Conservation (phyloP, 2,797 vertebrate species). For the Chlorospingus flavigularis region DNA sequence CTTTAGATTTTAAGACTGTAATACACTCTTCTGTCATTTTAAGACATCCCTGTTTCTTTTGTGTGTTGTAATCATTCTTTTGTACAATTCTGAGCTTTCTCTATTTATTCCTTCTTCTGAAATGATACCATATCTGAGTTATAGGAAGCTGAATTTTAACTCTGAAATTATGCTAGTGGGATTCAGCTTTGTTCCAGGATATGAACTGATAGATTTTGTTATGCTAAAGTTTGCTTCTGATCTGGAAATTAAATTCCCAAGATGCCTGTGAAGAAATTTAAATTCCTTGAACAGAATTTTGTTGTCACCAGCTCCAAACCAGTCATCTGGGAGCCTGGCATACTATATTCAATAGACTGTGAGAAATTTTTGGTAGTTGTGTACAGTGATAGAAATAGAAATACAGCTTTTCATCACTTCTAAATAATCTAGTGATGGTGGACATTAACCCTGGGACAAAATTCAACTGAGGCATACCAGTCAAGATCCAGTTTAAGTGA, state of each 20-base stretch:
- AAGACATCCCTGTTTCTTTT: rapidly evolving
- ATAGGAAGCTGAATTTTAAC: neutral
- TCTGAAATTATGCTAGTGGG: neutral
- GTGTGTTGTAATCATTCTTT: rapidly evolving
- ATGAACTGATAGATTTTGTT: neutral
- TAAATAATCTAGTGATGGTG: neutral
- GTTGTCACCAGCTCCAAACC: neutral
- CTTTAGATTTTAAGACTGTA: neutral
- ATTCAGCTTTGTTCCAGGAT: neutral
- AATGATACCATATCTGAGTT: neutral
- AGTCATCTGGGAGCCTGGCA: neutral
- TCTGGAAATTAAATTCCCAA: neutral
- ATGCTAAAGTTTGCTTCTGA: neutral
- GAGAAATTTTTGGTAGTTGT: neutral
- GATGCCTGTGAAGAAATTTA: neutral
- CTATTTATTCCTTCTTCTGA: neutral
- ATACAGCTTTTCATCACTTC: neutral
- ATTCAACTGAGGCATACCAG: neutral
- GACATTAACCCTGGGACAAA: neutral
- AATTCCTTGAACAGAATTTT: neutral
- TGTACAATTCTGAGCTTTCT: neutral
- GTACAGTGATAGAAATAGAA: neutral
- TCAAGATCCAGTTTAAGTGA: neutral
- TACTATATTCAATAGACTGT: neutral
- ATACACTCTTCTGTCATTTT: neutral